Base-by-base conservation (phyloP, 2,113 vertebrate species). In the Falcunculus frontatus region DNA sequence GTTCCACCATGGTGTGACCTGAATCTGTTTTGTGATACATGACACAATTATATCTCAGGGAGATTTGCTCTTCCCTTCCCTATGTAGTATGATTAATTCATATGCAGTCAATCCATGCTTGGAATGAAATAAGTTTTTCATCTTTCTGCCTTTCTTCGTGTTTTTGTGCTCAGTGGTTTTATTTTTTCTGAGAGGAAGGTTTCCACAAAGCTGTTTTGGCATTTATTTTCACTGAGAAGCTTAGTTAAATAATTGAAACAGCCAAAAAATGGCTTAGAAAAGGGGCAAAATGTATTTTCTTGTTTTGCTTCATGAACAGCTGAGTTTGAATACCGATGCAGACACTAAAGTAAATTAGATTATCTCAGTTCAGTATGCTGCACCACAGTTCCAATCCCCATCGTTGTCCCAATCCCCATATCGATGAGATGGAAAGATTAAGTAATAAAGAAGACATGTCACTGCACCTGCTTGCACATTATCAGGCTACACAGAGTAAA, bases 361-460 rank as follows among this genome's bases (percentile, higher is more conserved):
- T 91, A 83, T 92, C 90, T 89, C 85, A 70, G 59, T 86, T 94
- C 90, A 78, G 56, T 92, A 95, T 96, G 95, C 92, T 89, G 64
- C 37, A 90, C 59, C 93, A 90, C 72, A 78, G 68, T 78, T 94
- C 55, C 87, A 94, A 80, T 94, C 74, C 88, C 39, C 88, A 46
- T 86, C 79, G 12, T 81, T 92, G 88, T 90, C 92, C 92, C 92
- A 93, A 49, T 93, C 85, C 92, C 64, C 85, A n/a, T 72, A 67
- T 81, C 90, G 88, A 27, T 39, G 50, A 94, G 92, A 95, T 60
- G 15, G 83, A 88, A 95, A 95, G 96, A 96, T 95, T 95, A 91
- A 93, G 95, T 94, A 95, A 81, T 96, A 95, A 97, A 94, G 92
- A 97, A 95, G 95, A 93, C 56, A 90, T 96, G 93, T 84, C 90